phyloP scores from a whole-genome alignment of 2,888 invertebrate species.

The Ormyrus nitidulus region DNA sequence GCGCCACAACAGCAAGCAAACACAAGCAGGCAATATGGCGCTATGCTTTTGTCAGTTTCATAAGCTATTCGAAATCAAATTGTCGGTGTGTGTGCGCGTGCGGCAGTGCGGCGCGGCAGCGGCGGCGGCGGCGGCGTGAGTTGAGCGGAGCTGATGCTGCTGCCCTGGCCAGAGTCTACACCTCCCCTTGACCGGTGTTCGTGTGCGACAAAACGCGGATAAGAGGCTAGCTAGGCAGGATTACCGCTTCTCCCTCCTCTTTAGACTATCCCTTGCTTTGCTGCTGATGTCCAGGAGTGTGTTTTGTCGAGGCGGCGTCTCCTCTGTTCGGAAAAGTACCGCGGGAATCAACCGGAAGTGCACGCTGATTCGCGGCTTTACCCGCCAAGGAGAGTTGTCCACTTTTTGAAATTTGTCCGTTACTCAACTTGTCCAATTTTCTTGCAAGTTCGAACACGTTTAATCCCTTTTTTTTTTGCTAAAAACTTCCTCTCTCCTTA shows the following conservation, averaged over 20 bases:
- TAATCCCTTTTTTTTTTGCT: neutral
- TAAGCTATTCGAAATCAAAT: constrained; percentile 58
- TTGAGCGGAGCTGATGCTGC: neutral
- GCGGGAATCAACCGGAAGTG: constrained; percentile 47
- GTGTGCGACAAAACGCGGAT: neutral
- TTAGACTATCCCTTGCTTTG: neutral
- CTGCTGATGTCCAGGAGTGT: neutral
- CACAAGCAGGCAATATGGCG: constrained; percentile 75
- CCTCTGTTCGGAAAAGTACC: constrained; percentile 12
- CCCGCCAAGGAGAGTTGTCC: constrained; percentile 43
- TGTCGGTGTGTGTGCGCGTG: constrained; percentile 17
- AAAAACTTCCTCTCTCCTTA: no score
- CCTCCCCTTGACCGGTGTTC: neutral
- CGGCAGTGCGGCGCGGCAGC: neutral
- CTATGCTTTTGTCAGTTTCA: constrained; percentile 72
- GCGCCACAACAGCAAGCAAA: constrained; percentile 74
- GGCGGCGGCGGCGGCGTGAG: constrained; percentile 4
- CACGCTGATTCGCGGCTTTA: constrained; percentile 16
- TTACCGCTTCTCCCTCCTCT: no score
- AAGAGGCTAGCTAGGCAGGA: no score
- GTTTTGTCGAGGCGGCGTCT: constrained; percentile 24
- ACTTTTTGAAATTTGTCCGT: constrained; percentile 49
- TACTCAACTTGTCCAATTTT: constrained; percentile 47
- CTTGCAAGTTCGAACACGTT: neutral
- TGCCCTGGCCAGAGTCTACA: neutral